Conservation (phyloP, 2,113 vertebrate species). For the Pycnonotus jocosus region DNA sequence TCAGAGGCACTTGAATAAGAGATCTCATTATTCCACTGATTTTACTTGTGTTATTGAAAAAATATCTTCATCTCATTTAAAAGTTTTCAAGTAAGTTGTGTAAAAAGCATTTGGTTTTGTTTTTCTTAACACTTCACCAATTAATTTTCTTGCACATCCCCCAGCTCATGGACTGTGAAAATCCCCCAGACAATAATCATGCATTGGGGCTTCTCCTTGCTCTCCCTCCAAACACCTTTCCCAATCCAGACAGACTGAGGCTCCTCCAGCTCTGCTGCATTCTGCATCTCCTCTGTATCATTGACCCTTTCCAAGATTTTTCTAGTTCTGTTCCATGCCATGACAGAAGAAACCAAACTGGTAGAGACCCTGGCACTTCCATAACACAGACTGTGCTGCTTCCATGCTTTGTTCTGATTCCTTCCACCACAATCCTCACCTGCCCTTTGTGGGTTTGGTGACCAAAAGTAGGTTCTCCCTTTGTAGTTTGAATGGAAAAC, state of each 20-base stretch:
- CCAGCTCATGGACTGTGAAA: background rate
- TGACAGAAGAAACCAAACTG: background rate
- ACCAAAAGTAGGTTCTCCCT: background rate
- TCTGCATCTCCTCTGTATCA: background rate
- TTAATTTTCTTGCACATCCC: background rate
- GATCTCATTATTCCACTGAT: background rate
- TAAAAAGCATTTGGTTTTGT: background rate
- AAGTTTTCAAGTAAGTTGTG: background rate
- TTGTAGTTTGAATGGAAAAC: rapidly evolving
- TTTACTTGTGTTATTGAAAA: background rate
- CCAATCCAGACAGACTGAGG: background rate
- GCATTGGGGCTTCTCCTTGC: background rate
- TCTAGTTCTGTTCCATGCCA: background rate
- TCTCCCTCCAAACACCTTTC: background rate
- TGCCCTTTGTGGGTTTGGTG: background rate
- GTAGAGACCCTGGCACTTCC: background rate
- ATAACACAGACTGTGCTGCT: background rate
- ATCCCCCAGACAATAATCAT: rapidly evolving
- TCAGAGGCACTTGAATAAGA: background rate
- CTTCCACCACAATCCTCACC: background rate
- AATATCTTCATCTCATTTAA: background rate
- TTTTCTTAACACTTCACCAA: background rate
- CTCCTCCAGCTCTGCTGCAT: background rate
- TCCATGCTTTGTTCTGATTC: background rate
- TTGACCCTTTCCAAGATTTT: background rate